phyloP scores from a whole-genome alignment of 2,888 invertebrate genomes.

The Lasioglossum morio region DNA sequence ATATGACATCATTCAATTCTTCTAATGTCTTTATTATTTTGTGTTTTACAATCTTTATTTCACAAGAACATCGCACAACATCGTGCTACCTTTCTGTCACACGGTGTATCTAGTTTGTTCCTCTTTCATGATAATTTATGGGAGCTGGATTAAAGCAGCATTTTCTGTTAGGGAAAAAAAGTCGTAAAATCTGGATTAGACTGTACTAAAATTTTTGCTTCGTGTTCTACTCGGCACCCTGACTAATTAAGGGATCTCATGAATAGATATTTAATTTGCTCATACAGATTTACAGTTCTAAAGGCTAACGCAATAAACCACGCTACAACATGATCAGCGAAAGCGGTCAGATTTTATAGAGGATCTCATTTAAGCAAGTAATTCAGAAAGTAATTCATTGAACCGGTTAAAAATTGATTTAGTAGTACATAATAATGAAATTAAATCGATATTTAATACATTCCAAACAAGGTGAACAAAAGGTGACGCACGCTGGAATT shows the following conservation, averaged over 20 bases:
- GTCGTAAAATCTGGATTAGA: background rate
- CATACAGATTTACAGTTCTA: background rate
- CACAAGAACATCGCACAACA: background rate
- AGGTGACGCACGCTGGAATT: background rate
- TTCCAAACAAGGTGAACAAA: background rate
- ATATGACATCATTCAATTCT: background rate
- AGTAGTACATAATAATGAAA: background rate
- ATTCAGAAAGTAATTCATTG: background rate
- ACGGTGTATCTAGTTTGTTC: background rate
- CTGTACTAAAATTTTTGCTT: background rate
- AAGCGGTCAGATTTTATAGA: background rate
- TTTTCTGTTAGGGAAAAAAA: background rate
- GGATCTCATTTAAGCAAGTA: background rate
- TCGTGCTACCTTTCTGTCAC: background rate
- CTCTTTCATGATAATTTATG: background rate
- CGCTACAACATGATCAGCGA: background rate
- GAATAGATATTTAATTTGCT: background rate
- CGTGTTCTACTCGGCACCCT: background rate
- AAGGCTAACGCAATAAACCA: background rate
- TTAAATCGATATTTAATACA: background rate
- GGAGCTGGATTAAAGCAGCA: background rate
- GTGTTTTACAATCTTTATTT: background rate
- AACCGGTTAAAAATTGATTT: background rate
- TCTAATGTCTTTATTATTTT: background rate
- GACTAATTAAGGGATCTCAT: background rate